Evolutionary conservation across 1,140 invertebrate genomes (phyloP), one percentile per base, ranked within the genome.

Genomic region (Sitophilus oryzae): DNA sequence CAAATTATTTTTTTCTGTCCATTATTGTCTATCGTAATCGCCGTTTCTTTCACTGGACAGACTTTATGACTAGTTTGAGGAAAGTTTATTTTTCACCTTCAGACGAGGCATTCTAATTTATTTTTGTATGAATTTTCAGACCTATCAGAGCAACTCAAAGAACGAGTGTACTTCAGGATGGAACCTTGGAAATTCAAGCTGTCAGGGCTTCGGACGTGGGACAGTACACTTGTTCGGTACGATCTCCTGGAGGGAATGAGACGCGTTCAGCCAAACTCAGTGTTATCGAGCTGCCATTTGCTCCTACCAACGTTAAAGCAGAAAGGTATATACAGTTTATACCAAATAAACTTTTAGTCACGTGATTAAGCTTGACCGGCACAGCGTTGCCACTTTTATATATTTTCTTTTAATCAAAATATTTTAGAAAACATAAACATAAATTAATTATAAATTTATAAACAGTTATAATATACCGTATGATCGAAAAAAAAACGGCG

Each of bases 211-310:
- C 82, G 22, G 88, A 92, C 69, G 89, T 89, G 11, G 89, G 88
- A 9, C 81, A 83, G 46, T 93, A 91, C 71, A 83, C 82, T 15
- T 92, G 88, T 72, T 78, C 88, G 19, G 89, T 95, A 14, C 75
- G 73, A 48, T 96, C 93, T 15, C 80, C 86, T 18, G 93, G 90
- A 34, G 94, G 94, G 22, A 95, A 95, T 71, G 93, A 96, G 71
- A 91, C 88, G 1, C 79, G 92, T 11, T 80, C 81, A 16, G 93
- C 93, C 0, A 75, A 82, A 37, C 76, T 96, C 15, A 86, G 86
- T 66, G 90, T 96, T 59, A 92, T 96, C 57, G 96, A 99, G 73
- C 74, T 98, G 48, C 96, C 96, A 0, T 93, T 91, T 69, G 82
- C 91, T 16, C 95, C 96, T 0, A 88, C 84, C 21, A 89, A 91